Percentiles rank a stretch among this genome's conserved stretches.
These are phyloP conservation scores for Apis florea DNA, from an alignment of 1,140 invertebrate species.

Conservation along the genomic window DNA sequence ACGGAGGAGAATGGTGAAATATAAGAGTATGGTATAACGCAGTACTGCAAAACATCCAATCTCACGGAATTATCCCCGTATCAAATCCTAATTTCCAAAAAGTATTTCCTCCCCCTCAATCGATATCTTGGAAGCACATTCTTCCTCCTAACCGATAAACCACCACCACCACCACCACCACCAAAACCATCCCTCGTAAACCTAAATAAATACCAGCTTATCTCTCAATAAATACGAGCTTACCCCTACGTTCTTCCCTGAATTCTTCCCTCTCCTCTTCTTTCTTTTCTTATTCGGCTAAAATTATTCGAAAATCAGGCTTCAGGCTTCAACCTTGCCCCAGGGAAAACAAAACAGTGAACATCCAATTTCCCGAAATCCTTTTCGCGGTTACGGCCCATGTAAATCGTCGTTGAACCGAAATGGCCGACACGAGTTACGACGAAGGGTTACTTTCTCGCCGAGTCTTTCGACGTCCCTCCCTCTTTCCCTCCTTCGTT, in stretches of 20 bases:
- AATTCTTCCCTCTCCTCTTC: not conserved
- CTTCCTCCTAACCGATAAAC: not conserved
- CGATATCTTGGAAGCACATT: not conserved
- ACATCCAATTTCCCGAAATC: constrained; percentile 13
- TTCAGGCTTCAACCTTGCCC: not conserved
- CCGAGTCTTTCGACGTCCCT: not conserved
- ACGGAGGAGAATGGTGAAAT: not conserved
- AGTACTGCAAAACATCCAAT: not conserved
- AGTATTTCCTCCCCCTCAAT: not conserved
- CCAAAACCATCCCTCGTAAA: not conserved
- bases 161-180: not conserved
- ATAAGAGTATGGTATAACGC: not conserved
- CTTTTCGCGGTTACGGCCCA: constrained; percentile 16
- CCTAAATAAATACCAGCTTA: not conserved
- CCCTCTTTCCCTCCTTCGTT: constrained; percentile 37
- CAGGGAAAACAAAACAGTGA: not conserved
- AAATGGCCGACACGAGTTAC: constrained; percentile 18
- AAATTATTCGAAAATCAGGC: not conserved
- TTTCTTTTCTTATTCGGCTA: not conserved
- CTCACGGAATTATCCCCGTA: not conserved
- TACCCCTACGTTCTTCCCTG: not conserved
- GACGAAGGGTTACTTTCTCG: constrained; percentile 4
- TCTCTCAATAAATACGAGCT: not conserved
- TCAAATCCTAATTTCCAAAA: not conserved
- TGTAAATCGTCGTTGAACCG: constrained; percentile 27